These are phyloP conservation scores for Bugulina stolonifera DNA, from an alignment of 2,888 invertebrate genomes.

Conservation along the genomic window DNA sequence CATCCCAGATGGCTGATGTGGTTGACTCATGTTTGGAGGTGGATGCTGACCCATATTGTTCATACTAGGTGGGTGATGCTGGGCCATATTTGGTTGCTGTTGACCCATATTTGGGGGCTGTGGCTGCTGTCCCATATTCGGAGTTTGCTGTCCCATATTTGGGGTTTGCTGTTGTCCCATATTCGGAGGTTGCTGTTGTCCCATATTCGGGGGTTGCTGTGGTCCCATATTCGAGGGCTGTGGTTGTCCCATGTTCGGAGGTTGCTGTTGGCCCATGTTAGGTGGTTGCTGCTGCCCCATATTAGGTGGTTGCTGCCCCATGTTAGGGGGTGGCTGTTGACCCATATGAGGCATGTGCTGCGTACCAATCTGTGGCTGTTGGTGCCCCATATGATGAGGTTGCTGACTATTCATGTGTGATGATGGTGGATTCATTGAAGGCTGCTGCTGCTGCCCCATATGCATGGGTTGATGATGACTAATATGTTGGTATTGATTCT, in stretches of 20 bases:
- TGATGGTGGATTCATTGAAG: too few relatives aligned
- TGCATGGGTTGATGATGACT: not conserved
- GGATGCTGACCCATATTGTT: not conserved
- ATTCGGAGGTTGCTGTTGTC: not conserved
- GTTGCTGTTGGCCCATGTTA: not conserved
- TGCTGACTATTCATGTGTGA: too few relatives aligned
- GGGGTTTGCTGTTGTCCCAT: not conserved
- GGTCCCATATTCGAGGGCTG: not conserved
- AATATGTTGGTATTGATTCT: not conserved
- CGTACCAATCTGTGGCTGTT: too few relatives aligned
- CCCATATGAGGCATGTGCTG: too few relatives aligned
- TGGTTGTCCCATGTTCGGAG: not conserved
- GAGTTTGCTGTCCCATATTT: not conserved
- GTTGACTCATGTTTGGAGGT: not conserved
- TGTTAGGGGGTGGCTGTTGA: not conserved
- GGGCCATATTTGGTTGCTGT: not conserved
- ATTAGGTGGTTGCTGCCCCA: not conserved
- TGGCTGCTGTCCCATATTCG: not conserved
- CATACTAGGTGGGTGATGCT: not conserved
- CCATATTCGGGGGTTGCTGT: not conserved
- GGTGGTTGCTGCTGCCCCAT: not conserved
- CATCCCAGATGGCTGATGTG: not conserved
- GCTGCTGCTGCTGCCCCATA: not conserved
- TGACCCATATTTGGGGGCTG: not conserved
- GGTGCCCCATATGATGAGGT: not conserved